phyloP scores from a whole-genome alignment of 2,113 vertebrate genomes.

The Onychorhynchus coronatus region DNA sequence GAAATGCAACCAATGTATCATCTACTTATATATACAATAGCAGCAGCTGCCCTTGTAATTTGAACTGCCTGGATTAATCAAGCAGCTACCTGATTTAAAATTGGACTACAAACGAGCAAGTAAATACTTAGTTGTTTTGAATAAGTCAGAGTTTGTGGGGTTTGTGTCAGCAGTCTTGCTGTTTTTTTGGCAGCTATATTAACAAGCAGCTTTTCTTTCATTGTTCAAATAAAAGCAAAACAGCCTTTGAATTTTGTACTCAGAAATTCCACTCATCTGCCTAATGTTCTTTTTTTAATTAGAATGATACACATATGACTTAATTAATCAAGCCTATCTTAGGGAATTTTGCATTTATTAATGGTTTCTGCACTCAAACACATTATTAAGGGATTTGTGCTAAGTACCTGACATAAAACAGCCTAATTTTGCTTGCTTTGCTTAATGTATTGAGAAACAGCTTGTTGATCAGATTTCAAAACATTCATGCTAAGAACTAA shows the following conservation, averaged over 20 bases:
- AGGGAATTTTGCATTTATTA: slow-evolving; percentile 82
- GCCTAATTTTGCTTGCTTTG: slow-evolving; percentile 80
- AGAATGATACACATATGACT: slow-evolving; percentile 81
- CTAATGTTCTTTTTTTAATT: slow-evolving; percentile 83
- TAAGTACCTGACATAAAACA: slow-evolving; percentile 79
- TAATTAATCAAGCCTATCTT: slow-evolving; percentile 82
- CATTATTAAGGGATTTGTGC: slow-evolving; percentile 80
- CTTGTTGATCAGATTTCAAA: slow-evolving; percentile 79
- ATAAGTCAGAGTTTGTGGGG: slow-evolving; percentile 67
- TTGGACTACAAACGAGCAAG: slow-evolving; percentile 69
- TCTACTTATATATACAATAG: slow-evolving; percentile 68
- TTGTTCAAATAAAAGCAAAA: slow-evolving; percentile 75
- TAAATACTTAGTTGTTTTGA: slow-evolving; percentile 79
- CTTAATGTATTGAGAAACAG: slow-evolving; percentile 77
- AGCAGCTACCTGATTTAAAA: slow-evolving; percentile 76
- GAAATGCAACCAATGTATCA: slow-evolving; percentile 53
- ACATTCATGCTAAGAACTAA: slow-evolving; percentile 74
- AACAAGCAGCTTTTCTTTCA: slow-evolving; percentile 61
- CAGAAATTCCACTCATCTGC: slow-evolving; percentile 77
- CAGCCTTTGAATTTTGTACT: slow-evolving; percentile 71
- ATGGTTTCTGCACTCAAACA: slow-evolving; percentile 77
- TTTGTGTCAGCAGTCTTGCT: slow-evolving; percentile 62
- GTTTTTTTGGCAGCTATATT: slow-evolving; percentile 69
- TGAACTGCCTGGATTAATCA: slow-evolving; percentile 75
- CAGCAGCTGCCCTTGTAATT: slow-evolving; percentile 70